Base-by-base conservation (phyloP, 2,797 vertebrate genomes). In the Cichlasoma orientale region DNA sequence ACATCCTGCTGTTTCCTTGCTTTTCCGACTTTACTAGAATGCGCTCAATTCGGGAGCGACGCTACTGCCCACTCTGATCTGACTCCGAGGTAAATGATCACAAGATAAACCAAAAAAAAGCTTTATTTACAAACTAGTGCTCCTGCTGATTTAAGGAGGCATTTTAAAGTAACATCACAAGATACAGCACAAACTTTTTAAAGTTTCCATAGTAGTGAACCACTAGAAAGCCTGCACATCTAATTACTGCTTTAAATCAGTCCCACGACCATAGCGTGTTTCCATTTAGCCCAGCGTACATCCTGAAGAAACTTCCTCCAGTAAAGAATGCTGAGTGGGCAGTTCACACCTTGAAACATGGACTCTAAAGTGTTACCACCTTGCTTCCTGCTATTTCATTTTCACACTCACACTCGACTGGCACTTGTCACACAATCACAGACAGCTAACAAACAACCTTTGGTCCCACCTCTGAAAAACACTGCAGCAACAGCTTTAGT, bases 371-470 rank as follows among this genome's bases (percentile, higher is more conserved):
- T 77, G 80, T 75, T 61, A 83, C 75, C 90, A 83, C 89, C 77
- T 84, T 14, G 80, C 81, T 92, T 94, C 91, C 92, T 92, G 88
- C 78, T 63, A 56, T 78, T 82, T 87, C 79, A 74, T 87, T 92
- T 88, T 93, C 93, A 93, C 91, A 77, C 88, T 77, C 61, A 33
- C 86, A 79, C 83, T 76, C 52, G 71, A 84, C 78, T 82, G 81
- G 25, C 89, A 80, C 77, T 72, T 74, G 19, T 83, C 75, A 59
- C 82, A 74, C 72, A 70, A 68, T 77, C 82, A 76, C 83, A 88
- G 89, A 85, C 27, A 59, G 83, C 80, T 71, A 82, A 90, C 82
- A 85, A 86, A 91, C 88, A 84, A 89, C 91, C 80, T 90, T 87
- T 80, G 88, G 80, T 83, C 33, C 53, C 82, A 88, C 80, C 81